Conservation (phyloP, 2,797 vertebrate genomes). For the Microhierax caerulescens region DNA sequence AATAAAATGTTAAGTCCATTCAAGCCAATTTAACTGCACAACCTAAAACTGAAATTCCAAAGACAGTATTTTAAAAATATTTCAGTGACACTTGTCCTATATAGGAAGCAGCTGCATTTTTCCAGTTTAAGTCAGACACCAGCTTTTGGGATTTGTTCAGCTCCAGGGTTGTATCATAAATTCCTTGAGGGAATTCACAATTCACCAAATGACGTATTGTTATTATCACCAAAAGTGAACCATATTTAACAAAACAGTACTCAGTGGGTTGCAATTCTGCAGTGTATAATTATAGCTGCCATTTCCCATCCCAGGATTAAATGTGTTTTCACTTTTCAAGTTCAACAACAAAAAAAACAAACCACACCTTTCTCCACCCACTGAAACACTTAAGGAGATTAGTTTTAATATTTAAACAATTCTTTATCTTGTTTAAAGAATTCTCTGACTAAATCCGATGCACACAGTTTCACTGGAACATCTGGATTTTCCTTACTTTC, state of each 20-base stretch:
- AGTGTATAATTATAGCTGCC: slow-evolving; percentile 74
- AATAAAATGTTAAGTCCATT: slow-evolving; percentile 7
- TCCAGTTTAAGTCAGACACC: slow-evolving; percentile 60
- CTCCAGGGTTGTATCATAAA: slow-evolving; percentile 51
- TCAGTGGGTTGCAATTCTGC: slow-evolving; percentile 71
- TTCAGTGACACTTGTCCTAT: slow-evolving; percentile 56
- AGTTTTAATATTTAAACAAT: slow-evolving; percentile 16
- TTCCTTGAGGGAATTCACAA: slow-evolving; percentile 72
- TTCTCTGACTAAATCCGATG: not conserved
- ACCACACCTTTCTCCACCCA: not conserved
- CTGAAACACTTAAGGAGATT: not conserved
- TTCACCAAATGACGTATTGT: slow-evolving; percentile 79
- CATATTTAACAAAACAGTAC: slow-evolving; percentile 58
- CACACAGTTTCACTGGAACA: not conserved
- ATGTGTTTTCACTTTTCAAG: slow-evolving; percentile 33
- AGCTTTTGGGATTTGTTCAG: slow-evolving; percentile 69
- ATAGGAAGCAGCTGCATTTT: slow-evolving; percentile 64
- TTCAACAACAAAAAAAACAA: not conserved
- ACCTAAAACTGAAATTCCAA: slow-evolving; percentile 19
- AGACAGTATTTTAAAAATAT: slow-evolving; percentile 24
- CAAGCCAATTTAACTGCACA: slow-evolving; percentile 22
- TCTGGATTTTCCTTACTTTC: not conserved
- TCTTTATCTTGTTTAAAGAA: not conserved
- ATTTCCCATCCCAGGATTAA: slow-evolving; percentile 23
- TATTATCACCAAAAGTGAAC: slow-evolving; percentile 71